Evolutionary conservation across 35 echinoderm and acorn worm species (phyloP).

Genomic region (Lytechinus variegatus): DNA sequence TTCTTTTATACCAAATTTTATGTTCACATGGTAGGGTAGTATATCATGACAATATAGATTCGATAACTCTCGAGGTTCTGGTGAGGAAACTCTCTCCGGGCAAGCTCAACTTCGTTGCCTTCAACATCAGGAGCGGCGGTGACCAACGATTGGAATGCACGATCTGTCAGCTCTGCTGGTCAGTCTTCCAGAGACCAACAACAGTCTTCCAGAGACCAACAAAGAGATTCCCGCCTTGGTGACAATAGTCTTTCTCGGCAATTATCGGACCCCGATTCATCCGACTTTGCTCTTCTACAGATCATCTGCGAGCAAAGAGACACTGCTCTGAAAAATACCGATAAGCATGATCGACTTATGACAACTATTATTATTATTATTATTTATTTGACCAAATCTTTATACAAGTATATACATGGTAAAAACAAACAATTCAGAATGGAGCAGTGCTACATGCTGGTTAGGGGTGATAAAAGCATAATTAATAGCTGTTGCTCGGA

Average conservation of each 20-base stretch:
- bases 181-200: slow-evolving; percentile 16
- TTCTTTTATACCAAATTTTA: no score
- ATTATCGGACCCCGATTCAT: slow-evolving; percentile 11
- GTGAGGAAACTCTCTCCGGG: neutral
- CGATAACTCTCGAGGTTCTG: slow-evolving; percentile 19
- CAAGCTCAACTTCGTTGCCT: slow-evolving; percentile 28
- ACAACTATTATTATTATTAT: slow-evolving; percentile 23
- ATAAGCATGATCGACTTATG: slow-evolving; percentile 25
- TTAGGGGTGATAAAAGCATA: no score
- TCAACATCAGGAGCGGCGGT: neutral
- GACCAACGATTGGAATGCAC: neutral
- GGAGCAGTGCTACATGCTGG: no score
- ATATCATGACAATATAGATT: neutral
- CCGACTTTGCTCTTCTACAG: neutral
- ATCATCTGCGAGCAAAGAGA: slow-evolving; percentile 17
- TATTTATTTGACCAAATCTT: no score
- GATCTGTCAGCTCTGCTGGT: slow-evolving; percentile 38
- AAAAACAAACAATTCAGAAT: no score
- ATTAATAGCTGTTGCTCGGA: no score
- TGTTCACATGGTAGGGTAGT: no score
- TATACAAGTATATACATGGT: no score
- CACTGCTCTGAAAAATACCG: slow-evolving; percentile 28
- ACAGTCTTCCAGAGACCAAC: slow-evolving; percentile 16
- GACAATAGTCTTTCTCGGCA: neutral
- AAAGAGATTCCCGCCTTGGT: slow-evolving; percentile 32